These are phyloP conservation scores for Mustela nigripes DNA, from an alignment of 2,113 vertebrate genomes.

Conservation along the genomic window DNA sequence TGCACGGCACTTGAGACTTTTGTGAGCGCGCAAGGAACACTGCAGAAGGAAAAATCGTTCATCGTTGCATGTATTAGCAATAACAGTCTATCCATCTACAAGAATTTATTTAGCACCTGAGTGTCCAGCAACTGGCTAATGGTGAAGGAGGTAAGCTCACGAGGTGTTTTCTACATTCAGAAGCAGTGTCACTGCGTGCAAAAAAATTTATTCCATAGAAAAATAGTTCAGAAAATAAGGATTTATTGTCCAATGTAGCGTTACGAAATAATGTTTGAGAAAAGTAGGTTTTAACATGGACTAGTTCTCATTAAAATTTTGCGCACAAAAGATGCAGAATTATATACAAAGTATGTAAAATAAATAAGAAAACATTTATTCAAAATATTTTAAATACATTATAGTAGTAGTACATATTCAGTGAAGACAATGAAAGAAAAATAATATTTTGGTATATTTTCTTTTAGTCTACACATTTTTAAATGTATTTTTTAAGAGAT, in stretches of 20 bases:
- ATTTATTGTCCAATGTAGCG: not conserved
- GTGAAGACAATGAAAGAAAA: not conserved
- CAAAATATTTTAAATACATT: not conserved
- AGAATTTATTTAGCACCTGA: not conserved
- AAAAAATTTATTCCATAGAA: not conserved
- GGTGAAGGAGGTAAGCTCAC: not conserved
- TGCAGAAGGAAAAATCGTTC: not conserved
- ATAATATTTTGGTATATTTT: not conserved
- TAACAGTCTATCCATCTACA: not conserved
- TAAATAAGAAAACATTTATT: not conserved
- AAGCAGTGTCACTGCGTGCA: not conserved
- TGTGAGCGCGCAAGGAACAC: not conserved
- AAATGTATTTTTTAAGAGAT: not conserved
- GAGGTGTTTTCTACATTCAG: not conserved
- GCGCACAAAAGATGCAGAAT: not conserved
- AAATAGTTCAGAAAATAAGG: constrained; percentile 2
- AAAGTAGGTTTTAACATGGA: not conserved
- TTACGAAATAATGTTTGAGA: constrained; percentile 23
- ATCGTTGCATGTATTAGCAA: not conserved
- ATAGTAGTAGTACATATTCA: not conserved
- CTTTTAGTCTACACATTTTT: not conserved
- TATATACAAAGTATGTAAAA: not conserved
- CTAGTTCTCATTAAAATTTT: not conserved
- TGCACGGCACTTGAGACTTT: not conserved
- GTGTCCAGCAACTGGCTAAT: not conserved